phyloP scores from a whole-genome alignment of 92 coral and sea anemone species.

The Zoanthus solanderi region DNA sequence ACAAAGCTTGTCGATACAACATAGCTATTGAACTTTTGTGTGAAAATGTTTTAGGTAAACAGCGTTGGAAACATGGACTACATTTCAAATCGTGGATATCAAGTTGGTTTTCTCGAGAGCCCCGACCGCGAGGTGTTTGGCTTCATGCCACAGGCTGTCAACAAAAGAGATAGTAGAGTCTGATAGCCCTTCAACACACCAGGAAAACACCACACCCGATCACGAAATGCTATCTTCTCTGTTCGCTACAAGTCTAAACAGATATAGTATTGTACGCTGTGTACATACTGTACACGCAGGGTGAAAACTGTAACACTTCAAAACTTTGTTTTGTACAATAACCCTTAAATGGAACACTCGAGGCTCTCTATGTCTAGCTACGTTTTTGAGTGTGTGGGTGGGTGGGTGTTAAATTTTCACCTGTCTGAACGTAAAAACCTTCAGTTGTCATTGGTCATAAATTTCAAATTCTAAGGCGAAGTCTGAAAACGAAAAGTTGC shows the following conservation, averaged over 20 bases:
- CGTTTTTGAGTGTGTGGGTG: slow-evolving; percentile 5
- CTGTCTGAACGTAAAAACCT: slow-evolving; percentile 4
- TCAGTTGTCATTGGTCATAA: neutral
- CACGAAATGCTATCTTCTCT: slow-evolving; percentile 72
- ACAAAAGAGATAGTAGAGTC: slow-evolving; percentile 71
- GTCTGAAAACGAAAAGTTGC: neutral
- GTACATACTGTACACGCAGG: slow-evolving; percentile 41
- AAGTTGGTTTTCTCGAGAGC: slow-evolving; percentile 72
- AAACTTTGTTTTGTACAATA: slow-evolving; percentile 28
- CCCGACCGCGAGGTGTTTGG: slow-evolving; percentile 76
- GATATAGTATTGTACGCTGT: slow-evolving; percentile 28
- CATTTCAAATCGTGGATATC: slow-evolving; percentile 75
- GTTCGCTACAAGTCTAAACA: slow-evolving; percentile 1
- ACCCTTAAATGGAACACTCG: neutral
- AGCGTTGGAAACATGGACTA: slow-evolving; percentile 60
- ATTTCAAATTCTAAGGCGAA: slow-evolving; percentile 4
- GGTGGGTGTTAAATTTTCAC: neutral
- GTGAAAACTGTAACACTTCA: slow-evolving; percentile 30
- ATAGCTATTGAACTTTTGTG: slow-evolving; percentile 93
- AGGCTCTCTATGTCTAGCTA: slow-evolving; percentile 21
- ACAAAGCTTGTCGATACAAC: slow-evolving; percentile 91
- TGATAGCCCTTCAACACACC: slow-evolving; percentile 72
- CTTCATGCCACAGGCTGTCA: slow-evolving; percentile 87
- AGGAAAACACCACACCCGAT: slow-evolving; percentile 81
- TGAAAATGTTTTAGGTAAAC: slow-evolving; percentile 73